A percentile compares a stretch with the other conserved stretches of the same genome.
phyloP scores from a whole-genome alignment of 2,888 invertebrate genomes.

The Alviniconcha strummeri region DNA sequence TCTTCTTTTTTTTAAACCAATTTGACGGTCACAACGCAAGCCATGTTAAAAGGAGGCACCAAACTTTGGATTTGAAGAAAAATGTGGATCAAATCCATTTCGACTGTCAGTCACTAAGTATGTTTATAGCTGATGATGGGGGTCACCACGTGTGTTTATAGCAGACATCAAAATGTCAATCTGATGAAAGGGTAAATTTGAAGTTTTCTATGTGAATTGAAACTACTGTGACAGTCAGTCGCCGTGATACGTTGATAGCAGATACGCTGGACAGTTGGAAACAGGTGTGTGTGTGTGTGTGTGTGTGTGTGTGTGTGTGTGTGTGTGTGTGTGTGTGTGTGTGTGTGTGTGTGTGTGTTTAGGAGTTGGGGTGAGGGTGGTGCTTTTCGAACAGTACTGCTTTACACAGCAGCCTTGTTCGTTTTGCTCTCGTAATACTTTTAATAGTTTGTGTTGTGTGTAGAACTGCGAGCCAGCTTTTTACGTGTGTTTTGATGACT shows the following conservation, averaged over 20 bases:
- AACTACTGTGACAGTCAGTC: background rate
- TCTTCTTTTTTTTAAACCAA: background rate
- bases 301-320: background rate
- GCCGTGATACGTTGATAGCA: background rate
- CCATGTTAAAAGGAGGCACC: no score
- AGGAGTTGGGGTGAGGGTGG: no score
- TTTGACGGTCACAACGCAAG: background rate
- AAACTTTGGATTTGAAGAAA: background rate
- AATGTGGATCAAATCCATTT: background rate
- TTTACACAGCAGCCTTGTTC: background rate
- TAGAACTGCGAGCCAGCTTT: background rate
- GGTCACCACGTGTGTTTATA: background rate
- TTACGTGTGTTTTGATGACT: no score
- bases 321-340: slow-evolving; percentile 1
- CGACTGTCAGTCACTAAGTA: background rate
- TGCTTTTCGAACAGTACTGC: no score
- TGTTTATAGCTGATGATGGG: background rate
- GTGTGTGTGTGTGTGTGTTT: background rate
- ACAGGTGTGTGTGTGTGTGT: no score
- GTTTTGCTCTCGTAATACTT: background rate
- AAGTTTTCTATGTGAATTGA: background rate
- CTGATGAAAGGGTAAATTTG: background rate
- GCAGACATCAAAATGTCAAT: background rate
- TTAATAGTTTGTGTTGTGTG: background rate
- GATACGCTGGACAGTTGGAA: background rate